phyloP scores from a whole-genome alignment of 2,888 invertebrate species.

The Pseudeuparius sepicola region DNA sequence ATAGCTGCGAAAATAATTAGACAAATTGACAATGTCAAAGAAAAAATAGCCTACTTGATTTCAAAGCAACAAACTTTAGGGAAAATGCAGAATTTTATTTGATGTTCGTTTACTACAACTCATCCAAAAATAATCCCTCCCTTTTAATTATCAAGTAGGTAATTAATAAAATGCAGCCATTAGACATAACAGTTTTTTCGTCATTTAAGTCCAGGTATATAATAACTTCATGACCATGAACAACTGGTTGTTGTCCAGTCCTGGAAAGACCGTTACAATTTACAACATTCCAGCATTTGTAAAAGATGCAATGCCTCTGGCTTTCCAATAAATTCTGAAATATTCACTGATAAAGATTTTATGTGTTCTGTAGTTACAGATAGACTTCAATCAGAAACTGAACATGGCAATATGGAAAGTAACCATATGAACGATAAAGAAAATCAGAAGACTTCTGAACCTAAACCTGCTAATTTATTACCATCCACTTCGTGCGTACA shows the following conservation, averaged over 20 bases:
- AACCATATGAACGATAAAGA: no score
- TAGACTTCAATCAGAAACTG: constrained; percentile 10
- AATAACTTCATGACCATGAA: constrained; percentile 27
- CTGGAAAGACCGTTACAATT: constrained; percentile 33
- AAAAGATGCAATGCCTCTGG: constrained; percentile 13
- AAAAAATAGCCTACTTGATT: no score
- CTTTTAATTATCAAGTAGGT: no score
- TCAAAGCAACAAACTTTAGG: no score
- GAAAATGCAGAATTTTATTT: no score
- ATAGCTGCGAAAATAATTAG: no score
- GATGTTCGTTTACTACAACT: no score
- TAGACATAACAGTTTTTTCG: constrained; percentile 30
- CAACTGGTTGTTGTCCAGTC: constrained; percentile 32
- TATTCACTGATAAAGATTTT: constrained; percentile 27
- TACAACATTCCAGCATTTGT: constrained; percentile 29
- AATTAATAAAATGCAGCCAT: constrained; percentile 37
- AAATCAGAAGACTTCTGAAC: no score
- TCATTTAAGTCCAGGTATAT: constrained; percentile 33
- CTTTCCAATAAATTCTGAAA: constrained; percentile 27
- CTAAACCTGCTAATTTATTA: no score
- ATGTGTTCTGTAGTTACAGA: constrained; percentile 23
- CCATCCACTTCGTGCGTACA: not conserved
- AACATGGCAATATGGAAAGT: no score
- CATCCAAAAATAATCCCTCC: no score
- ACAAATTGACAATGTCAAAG: no score